Base-by-base conservation (phyloP, 2,113 vertebrate genomes). In the Rattus rattus region DNA sequence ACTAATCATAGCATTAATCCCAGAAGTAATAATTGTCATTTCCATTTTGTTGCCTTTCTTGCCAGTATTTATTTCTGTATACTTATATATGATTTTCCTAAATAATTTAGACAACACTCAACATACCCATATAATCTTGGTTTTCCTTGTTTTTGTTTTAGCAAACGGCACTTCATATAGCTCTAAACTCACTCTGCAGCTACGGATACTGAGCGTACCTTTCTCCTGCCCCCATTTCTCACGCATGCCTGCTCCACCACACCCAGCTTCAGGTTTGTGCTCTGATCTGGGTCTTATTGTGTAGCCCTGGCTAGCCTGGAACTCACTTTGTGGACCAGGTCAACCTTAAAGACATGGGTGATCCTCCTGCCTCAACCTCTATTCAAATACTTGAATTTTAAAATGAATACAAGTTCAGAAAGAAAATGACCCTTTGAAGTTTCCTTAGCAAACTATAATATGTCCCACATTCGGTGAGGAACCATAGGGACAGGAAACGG, bases 81-180 rank as follows among this genome's bases (percentile, higher is more conserved):
- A 92, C 75, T 90, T 52, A 91, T 17, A 92, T 96, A 84, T 28
- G 87, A 43, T 70, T 87, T 95, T 93, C 92, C 92, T 92, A 52
- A 90, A 69, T 20, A 96, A 36, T 72, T 88, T 77, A 92, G 19
- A 61, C 3, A 33, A 73, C 47, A 69, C 19, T 80, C 24, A 84
- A 22, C 61, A 20, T 96, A 94, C 91, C 77, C 85, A 52, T 30
- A 43, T 70, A n/a, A 91, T 93, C 85, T 86, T 13, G 0, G 8
- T 72, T 96, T 98, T 81, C 30, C 86, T 90, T 92, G 6, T 30
- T 49, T 86, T 86, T 11, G 28, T 19, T 47, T 63, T 43, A 63
- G 61, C 56, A 84, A 63, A 16, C 28, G 28, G 56, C 28, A 65
- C 59, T 47, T 63, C 7, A 1, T 9, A 30, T 47, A 43, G 39